Conservation (phyloP, 1,140 invertebrate genomes). For the Zophobas atratus region DNA sequence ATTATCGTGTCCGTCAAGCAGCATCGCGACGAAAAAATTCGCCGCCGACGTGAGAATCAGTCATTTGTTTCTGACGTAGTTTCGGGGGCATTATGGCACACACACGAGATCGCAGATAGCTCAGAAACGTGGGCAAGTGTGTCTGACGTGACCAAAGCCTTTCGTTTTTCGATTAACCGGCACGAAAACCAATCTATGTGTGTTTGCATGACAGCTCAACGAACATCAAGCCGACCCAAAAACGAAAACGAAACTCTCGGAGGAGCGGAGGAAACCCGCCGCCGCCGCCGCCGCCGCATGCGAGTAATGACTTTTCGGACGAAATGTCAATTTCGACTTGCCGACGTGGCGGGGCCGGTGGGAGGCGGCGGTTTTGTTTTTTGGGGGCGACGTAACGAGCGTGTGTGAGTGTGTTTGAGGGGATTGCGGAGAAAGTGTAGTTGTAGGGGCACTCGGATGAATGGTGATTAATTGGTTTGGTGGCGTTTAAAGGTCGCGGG, state of each 20-base stretch:
- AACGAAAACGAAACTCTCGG: not conserved
- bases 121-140: conserved; percentile 24
- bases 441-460: too few species aligned
- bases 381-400: too few species aligned
- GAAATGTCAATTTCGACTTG: not conserved
- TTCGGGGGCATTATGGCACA: conserved; percentile 31
- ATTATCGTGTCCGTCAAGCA: not conserved
- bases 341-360: too few species aligned
- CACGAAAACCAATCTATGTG: conserved; percentile 40
- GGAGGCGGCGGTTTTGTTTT: too few species aligned
- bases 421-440: too few species aligned
- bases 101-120: conserved; percentile 41
- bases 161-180: conserved; percentile 37
- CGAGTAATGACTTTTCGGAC: not conserved
- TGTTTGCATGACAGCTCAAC: conserved; percentile 36
- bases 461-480: too few species aligned
- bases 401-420: too few species aligned
- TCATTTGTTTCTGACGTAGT: conserved; percentile 35
- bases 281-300: not conserved
- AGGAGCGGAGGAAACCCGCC: not conserved
- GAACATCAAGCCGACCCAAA: conserved; percentile 22
- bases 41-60: conserved; percentile 27
- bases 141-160: conserved; percentile 40
- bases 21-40: not conserved
- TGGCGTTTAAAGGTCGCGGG: too few species aligned